Conservation (phyloP, 2,113 vertebrate genomes). For the Phainopepla nitens region DNA sequence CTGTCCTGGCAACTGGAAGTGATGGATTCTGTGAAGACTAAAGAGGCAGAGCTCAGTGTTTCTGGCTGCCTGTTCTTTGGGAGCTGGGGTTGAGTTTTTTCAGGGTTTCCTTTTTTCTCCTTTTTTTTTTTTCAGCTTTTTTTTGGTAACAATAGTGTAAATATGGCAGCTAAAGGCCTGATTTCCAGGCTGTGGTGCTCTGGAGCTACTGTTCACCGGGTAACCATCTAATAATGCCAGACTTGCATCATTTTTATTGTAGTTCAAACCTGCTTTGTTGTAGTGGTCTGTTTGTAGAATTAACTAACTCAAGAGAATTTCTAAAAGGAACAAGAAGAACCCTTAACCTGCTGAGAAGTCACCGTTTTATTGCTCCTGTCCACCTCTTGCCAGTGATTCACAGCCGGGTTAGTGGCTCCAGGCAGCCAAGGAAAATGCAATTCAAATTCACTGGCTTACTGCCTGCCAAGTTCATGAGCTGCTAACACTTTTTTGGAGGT, state of each 20-base stretch:
- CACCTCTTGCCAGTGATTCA: background rate
- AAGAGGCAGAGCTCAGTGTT: slow-evolving; percentile 1
- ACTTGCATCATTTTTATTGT: slow-evolving; percentile 64
- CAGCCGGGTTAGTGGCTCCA: background rate
- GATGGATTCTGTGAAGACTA: background rate
- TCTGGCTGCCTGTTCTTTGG: slow-evolving; percentile 18
- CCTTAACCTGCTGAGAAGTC: background rate
- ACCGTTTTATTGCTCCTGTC: background rate
- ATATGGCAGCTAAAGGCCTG: slow-evolving; percentile 68
- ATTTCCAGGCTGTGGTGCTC: slow-evolving; percentile 51
- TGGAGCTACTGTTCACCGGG: slow-evolving; percentile 54
- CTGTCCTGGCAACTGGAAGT: background rate
- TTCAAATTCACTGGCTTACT: background rate
- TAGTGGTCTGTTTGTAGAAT: slow-evolving; percentile 62
- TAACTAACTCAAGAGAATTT: slow-evolving; percentile 39
- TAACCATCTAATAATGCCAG: slow-evolving; percentile 49
- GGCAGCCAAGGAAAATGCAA: background rate
- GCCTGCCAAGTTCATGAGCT: background rate
- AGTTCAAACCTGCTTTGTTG: slow-evolving; percentile 57
- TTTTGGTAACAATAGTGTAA: slow-evolving; percentile 67
- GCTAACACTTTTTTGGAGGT: background rate
- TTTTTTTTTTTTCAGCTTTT: background rate
- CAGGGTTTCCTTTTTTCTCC: background rate
- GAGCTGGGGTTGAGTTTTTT: slow-evolving; percentile 9
- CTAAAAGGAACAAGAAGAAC: slow-evolving; percentile 39